Base-by-base conservation (phyloP, 1,140 invertebrate species). In the Tachypleus tridentatus region DNA sequence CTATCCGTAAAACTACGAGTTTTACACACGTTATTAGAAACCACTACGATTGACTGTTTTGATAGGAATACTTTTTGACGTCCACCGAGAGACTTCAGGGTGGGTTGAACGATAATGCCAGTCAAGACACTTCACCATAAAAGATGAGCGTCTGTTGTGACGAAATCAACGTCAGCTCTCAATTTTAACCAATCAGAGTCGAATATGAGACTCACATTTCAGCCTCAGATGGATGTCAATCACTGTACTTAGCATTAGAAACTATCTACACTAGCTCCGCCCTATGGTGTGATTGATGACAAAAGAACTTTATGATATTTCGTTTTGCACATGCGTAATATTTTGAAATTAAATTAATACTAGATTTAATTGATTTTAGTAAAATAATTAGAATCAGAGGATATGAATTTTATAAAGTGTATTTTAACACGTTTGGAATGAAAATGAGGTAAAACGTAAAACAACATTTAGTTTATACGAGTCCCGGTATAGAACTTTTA, bases 91-190 rank as follows among this genome's bases (percentile, higher is more conserved):
- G 60, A 68, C 68, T 72, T 72, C 64, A 65, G 70, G 67, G 73
- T 73, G 70, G 73, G 74, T 70, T 70, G 70, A 69, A 72, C 69
- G 69, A 69, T 70, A 69, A 71, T 75, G 73, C 72, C 72, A 74
- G 71, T 74, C 73, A 74, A 74, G 74, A 70, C 73, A 72, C 68
- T 70, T 74, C 73, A 71, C 75, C 68, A 69, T 69, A 69, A 69
- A 69, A 69, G 68, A 69, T 69, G 68, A 69, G 68, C 68, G 68
- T 66, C 64, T 66, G 47, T 61, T 62, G 57, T 66, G 68, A 69
- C 68, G 68, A 64, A 62, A 62, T 60, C 60, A 58, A 66, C 68
- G 68, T 66, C 68, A 66, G 51, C 54, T 10, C 49, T 53, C 52
- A 50, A 57, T 51, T 57, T 48, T 54, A 9, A 58, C 68, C 68